Evolutionary conservation across 2,113 vertebrate genomes (phyloP), one percentile per base, ranked within the genome.

Genomic region (Garra rufa): DNA sequence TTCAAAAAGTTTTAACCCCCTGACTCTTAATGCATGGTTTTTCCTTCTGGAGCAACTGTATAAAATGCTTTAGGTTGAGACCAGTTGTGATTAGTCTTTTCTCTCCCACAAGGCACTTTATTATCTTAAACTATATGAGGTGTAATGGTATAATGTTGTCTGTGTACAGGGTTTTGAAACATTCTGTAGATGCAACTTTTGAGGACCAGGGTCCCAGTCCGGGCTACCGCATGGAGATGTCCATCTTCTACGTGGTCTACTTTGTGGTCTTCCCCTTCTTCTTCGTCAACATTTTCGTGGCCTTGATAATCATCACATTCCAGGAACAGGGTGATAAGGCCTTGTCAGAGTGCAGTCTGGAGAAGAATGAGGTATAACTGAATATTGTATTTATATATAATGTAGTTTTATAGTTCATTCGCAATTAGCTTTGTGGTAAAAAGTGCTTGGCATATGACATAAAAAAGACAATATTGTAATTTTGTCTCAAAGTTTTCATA

Each of bases 251-350:
- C 0, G 98, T 99, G 85, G 97, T 98, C 87, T 99, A 99, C 92
- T 99, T 99, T 87, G 97, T 99, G 71, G 98, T 99, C 88, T 99
- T 99, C 91, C 98, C 98, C 83, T 99, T 99, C 92, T 99, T 99
- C 95, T 99, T 99, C 48, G 98, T 99, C 91, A 99, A 99, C 93
- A 99, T 99, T 93, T 99, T 99, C 7, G 98, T 99, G 82, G 98
- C 98, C 67, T 93, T 99, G 88, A 99, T 99, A 90, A 99, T 99
- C 92, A 99, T 99, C 94, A 99, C 98, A 70, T 99, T 99, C 92
- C 98, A 99, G 93, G 98, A 99, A 90, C 98, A 99, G 91, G 98
- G 98, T 44, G 98, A 99, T 95, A 98, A 97, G 91, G 98, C 96
- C 85, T 92, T 99, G 95, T 98, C 98, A 11, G 96, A 98, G 82